These are phyloP conservation scores for Magallana gigas DNA, from an alignment of 1,140 invertebrate species.

Conservation along the genomic window DNA sequence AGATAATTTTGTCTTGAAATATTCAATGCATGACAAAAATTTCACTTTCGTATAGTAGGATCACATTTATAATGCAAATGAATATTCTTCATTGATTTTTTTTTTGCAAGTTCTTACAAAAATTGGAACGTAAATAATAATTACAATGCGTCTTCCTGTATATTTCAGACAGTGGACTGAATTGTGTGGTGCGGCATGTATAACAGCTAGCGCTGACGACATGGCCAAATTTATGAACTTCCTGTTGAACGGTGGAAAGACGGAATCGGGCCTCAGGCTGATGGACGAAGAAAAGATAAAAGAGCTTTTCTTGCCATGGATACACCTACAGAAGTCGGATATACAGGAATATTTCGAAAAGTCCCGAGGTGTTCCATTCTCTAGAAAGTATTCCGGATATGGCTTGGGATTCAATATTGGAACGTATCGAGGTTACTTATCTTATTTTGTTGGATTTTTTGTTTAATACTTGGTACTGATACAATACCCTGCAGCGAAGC, in stretches of 20 bases:
- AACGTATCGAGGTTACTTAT: constrained; percentile 36
- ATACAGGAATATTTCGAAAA: constrained; percentile 16
- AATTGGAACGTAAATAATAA: too few species aligned
- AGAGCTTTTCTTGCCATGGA: neutral
- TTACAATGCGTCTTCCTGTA: too few species aligned
- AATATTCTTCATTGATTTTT: too few species aligned
- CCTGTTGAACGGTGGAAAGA: constrained; percentile 43
- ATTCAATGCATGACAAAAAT: too few species aligned
- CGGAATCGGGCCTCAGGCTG: neutral
- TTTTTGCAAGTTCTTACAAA: too few species aligned
- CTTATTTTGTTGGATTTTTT: neutral
- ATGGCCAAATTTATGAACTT: constrained; percentile 65
- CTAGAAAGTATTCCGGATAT: constrained; percentile 48
- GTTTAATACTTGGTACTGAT: too few species aligned
- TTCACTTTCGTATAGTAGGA: too few species aligned
- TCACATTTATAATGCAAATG: too few species aligned
- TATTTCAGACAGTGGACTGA: constrained; percentile 42
- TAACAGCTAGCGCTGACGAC: constrained; percentile 53
- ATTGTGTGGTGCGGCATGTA: constrained; percentile 59
- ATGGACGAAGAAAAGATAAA: constrained; percentile 5
- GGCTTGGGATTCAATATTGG: constrained; percentile 57
- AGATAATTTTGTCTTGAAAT: too few species aligned
- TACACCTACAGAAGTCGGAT: neutral
- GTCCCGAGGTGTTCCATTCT: constrained; percentile 35
- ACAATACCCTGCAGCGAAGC: too few species aligned